Percentiles rank a stretch among this genome's conserved stretches.
phyloP scores from a whole-genome alignment of 2,888 invertebrate species.

The Pseudococcus jackbeardsleyi region DNA sequence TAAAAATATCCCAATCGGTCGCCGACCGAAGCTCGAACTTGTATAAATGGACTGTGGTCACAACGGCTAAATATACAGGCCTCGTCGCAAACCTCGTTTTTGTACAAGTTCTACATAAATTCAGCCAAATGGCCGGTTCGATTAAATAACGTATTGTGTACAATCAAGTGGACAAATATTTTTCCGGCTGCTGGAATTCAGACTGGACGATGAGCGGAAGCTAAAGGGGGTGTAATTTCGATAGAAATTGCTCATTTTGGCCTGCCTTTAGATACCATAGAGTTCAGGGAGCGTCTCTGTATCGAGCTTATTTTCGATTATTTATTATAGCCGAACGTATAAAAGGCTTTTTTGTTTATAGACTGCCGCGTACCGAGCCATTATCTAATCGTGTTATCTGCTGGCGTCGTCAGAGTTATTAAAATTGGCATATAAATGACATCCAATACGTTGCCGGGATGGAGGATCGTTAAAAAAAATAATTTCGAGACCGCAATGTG shows the following conservation, averaged over 20 bases:
- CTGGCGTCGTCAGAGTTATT: conserved; percentile 48
- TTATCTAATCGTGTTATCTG: conserved; percentile 34
- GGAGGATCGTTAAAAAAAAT: conserved; percentile 9
- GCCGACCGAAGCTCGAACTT: conserved; percentile 43
- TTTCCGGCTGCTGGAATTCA: neutral
- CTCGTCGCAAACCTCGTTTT: neutral
- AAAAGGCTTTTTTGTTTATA: conserved; percentile 8
- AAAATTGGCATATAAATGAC: conserved; percentile 45
- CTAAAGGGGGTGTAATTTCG: neutral
- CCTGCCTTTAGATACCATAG: neutral
- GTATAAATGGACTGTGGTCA: neutral
- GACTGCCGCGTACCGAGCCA: neutral
- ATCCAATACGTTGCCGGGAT: neutral
- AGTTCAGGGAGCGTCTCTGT: neutral
- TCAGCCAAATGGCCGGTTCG: conserved; percentile 41
- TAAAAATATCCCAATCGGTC: conserved; percentile 53
- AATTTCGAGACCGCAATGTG: neutral
- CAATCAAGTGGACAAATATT: neutral
- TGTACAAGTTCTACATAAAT: conserved; percentile 10
- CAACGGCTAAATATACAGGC: neutral
- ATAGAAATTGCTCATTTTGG: neutral
- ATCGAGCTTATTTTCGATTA: conserved; percentile 34
- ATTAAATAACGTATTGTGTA: conserved; percentile 20
- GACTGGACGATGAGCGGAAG: neutral
- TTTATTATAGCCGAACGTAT: neutral